phyloP scores from a whole-genome alignment of 2,888 invertebrate genomes.

The Neoitamus cyanurus region DNA sequence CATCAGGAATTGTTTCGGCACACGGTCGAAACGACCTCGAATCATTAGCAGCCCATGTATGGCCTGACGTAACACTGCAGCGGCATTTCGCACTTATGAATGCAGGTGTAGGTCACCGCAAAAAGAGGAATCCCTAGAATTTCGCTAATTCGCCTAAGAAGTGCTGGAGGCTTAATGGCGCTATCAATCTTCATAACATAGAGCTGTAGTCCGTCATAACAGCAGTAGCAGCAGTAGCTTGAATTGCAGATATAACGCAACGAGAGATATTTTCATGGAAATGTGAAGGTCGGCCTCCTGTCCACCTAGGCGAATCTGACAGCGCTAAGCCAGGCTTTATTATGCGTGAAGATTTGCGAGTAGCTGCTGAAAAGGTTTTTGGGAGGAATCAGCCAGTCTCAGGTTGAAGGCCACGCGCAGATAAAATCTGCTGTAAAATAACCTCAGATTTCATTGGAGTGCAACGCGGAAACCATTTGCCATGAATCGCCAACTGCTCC shows the following conservation, averaged over 20 bases:
- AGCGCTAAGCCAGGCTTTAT: not conserved
- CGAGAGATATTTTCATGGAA: not conserved
- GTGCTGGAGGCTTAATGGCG: not conserved
- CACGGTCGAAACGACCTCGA: not conserved
- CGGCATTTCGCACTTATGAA: not conserved
- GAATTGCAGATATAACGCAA: not conserved
- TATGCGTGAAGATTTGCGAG: not conserved
- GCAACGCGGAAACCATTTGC: not conserved
- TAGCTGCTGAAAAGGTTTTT: not conserved
- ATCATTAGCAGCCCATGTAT: not conserved
- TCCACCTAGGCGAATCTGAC: not conserved
- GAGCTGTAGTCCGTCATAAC: not conserved
- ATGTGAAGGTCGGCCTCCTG: constrained; percentile 8
- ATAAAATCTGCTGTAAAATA: not conserved
- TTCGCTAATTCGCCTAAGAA: not conserved
- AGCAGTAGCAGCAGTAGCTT: not conserved
- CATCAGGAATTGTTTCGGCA: not conserved
- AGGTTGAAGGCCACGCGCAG: not conserved
- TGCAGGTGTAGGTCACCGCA: not conserved
- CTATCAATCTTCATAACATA: not conserved
- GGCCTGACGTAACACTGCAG: not conserved
- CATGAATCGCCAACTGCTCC: not conserved
- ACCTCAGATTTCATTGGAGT: not conserved
- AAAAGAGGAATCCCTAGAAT: not conserved
- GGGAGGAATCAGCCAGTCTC: not conserved